Conservation (phyloP, 2,888 invertebrate species). For the Tridacna gigas region DNA sequence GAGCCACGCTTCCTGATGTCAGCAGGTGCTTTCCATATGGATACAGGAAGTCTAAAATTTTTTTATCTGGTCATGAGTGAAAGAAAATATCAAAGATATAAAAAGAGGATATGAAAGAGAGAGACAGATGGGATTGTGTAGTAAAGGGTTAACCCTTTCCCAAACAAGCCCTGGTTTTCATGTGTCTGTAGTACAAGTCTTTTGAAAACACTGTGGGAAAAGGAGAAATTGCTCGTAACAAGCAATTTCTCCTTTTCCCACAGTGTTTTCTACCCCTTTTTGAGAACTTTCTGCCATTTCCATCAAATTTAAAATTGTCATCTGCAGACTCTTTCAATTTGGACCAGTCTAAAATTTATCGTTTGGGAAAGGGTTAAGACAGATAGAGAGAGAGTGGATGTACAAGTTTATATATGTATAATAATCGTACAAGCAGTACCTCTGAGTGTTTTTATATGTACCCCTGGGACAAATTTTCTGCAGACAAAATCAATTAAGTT, state of each 20-base stretch:
- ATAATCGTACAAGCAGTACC: background rate
- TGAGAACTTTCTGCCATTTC: too few species aligned
- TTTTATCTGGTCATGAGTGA: too few species aligned
- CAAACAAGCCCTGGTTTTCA: background rate
- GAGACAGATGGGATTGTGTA: too few species aligned
- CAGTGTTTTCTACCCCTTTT: background rate
- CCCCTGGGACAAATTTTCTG: background rate
- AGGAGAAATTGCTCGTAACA: background rate
- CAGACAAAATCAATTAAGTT: background rate
- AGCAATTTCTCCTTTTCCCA: background rate
- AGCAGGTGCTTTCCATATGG: too few species aligned
- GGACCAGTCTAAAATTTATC: background rate
- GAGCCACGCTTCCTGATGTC: too few species aligned
- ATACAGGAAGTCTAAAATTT: too few species aligned
- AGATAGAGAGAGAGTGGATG: too few species aligned
- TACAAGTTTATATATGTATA: background rate
- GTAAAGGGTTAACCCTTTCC: background rate
- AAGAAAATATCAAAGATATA: too few species aligned
- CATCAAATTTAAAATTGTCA: too few species aligned
- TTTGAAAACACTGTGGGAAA: slow-evolving; percentile 4
- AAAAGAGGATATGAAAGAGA: too few species aligned
- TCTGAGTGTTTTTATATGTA: background rate
- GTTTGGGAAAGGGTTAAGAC: background rate
- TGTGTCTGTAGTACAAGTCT: background rate
- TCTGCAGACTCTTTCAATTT: too few species aligned